Evolutionary conservation across 1,140 invertebrate species (phyloP).

Genomic region (Drosophila triauraria): DNA sequence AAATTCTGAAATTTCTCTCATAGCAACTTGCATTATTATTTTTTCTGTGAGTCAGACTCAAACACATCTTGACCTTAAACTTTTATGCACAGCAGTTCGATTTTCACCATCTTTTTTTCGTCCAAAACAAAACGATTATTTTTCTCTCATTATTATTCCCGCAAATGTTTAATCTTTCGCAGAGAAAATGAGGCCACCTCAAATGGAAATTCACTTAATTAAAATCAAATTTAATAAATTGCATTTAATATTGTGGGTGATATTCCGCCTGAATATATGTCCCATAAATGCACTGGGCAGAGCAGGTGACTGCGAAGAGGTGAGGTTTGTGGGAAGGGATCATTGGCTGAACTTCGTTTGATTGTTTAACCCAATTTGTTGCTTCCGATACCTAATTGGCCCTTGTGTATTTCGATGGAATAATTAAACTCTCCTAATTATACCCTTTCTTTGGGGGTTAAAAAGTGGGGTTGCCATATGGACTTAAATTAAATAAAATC

Average conservation of each 20-base stretch:
- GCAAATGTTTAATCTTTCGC: slow-evolving; percentile 49
- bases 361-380: slow-evolving; percentile 73
- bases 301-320: neutral
- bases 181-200: slow-evolving; percentile 24
- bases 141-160: neutral
- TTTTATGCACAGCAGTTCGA: neutral
- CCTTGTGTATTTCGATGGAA: slow-evolving; percentile 59
- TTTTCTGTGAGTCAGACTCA: neutral
- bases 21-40: neutral
- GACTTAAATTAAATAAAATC: neutral
- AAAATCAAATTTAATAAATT: slow-evolving; percentile 75
- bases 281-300: slow-evolving; percentile 6
- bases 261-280: slow-evolving; percentile 48
- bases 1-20: neutral
- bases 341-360: slow-evolving; percentile 45
- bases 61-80: neutral
- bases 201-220: slow-evolving; percentile 67
- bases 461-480: too few relatives aligned
- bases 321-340: slow-evolving; percentile 29
- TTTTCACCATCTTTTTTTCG: neutral
- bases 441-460: neutral
- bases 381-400: slow-evolving; percentile 66
- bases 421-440: slow-evolving; percentile 64
- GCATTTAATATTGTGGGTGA: slow-evolving; percentile 59
- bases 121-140: neutral